Evolutionary conservation across 1,140 invertebrate genomes (phyloP).

Genomic region (Drosophila nasuta): DNA sequence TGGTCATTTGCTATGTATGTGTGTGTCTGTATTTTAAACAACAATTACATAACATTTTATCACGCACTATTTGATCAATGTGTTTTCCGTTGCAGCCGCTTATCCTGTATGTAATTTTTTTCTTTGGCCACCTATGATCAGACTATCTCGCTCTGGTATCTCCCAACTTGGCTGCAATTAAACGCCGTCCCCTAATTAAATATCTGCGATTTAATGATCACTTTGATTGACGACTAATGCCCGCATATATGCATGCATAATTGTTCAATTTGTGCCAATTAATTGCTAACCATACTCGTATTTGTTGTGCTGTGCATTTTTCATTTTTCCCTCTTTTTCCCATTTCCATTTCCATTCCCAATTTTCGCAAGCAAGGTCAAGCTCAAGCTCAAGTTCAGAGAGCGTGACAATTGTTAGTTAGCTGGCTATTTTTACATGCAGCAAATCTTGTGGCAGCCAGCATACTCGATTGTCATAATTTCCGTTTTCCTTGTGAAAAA

Average conservation of each 20-base stretch:
- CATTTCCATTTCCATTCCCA: slow-evolving; percentile 9
- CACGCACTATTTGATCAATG: slow-evolving; percentile 53
- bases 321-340: slow-evolving; percentile 6
- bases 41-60: slow-evolving; percentile 77
- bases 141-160: background rate
- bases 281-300: background rate
- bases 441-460: slow-evolving; percentile 6
- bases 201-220: slow-evolving; percentile 24
- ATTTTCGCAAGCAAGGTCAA: slow-evolving; percentile 67
- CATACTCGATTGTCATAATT: slow-evolving; percentile 47
- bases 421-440: slow-evolving; percentile 26
- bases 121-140: background rate
- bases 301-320: background rate
- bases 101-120: slow-evolving; percentile 44
- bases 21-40: slow-evolving; percentile 7
- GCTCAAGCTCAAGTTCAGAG: slow-evolving; percentile 82
- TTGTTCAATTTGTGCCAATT: slow-evolving; percentile 16
- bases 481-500: slow-evolving; percentile 68
- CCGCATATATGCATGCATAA: slow-evolving; percentile 1
- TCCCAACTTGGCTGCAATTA: slow-evolving; percentile 51
- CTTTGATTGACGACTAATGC: slow-evolving; percentile 21
- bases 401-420: slow-evolving; percentile 47
- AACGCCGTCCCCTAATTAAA: slow-evolving; percentile 64
- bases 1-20: slow-evolving; percentile 5
- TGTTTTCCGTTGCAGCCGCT: slow-evolving; percentile 45